These are phyloP conservation scores for Nasonovia ribisnigri DNA, from an alignment of 2,888 invertebrate genomes.

Conservation along the genomic window DNA sequence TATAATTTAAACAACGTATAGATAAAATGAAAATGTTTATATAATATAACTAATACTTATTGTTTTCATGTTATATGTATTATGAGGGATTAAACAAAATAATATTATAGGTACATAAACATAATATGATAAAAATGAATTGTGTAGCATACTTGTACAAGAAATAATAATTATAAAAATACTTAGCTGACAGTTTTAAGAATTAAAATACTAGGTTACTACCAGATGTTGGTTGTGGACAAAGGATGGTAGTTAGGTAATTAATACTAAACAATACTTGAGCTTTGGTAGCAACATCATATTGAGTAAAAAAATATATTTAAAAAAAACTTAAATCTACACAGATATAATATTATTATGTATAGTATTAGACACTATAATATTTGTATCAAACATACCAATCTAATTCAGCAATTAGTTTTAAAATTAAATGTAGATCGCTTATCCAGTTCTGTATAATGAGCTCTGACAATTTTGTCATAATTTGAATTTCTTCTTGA, in stretches of 20 bases:
- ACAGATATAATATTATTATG: background rate
- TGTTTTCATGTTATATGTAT: no score
- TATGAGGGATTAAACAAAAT: no score
- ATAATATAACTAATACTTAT: no score
- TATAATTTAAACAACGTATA: background rate
- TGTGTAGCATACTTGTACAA: background rate
- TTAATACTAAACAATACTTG: no score
- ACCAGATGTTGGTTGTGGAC: no score
- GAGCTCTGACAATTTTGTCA: conserved; percentile 77
- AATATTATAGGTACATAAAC: no score
- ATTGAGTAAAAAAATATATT: no score
- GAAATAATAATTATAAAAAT: background rate
- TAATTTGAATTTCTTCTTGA: conserved; percentile 84
- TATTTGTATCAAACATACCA: conserved; percentile 73
- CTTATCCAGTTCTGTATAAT: conserved; percentile 75
- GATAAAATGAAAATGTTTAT: no score
- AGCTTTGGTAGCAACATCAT: no score
- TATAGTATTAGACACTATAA: background rate
- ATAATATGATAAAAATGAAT: no score
- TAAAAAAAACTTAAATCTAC: background rate
- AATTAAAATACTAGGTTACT: no score
- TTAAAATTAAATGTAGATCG: conserved; percentile 70
- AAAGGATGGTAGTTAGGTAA: no score
- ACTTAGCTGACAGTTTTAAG: background rate
- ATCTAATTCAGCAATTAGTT: conserved; percentile 77